A percentile compares a stretch with the other conserved stretches of the same genome.
Conservation (phyloP, 2,113 vertebrate species). For the Prochilodus magdalenae region DNA sequence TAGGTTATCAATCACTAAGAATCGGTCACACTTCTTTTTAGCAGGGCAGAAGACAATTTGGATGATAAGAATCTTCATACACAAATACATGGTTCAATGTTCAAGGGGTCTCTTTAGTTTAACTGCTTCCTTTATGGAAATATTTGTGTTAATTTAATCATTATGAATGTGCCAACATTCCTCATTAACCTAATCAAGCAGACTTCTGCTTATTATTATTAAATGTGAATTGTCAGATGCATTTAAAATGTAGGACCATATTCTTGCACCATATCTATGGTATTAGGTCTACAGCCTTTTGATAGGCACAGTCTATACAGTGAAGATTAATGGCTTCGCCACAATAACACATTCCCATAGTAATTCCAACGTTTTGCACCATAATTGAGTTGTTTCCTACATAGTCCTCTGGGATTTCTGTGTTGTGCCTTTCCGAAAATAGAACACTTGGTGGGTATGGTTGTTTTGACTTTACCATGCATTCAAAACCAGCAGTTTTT, state of each 20-base stretch:
- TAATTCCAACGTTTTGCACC: conserved; percentile 1
- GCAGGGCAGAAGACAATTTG: no score
- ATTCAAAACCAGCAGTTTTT: background rate
- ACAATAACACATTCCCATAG: background rate
- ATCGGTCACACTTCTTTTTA: background rate
- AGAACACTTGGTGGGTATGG: background rate
- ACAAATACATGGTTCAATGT: conserved; percentile 40
- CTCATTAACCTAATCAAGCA: background rate
- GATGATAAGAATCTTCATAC: no score
- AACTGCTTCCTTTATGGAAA: conserved; percentile 29
- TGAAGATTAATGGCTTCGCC: background rate
- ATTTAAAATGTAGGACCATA: background rate
- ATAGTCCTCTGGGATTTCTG: background rate
- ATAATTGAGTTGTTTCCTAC: background rate
- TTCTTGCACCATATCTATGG: background rate
- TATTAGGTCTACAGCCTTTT: background rate
- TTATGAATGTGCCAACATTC: background rate
- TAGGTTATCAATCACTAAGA: background rate
- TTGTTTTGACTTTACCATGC: conserved; percentile 15
- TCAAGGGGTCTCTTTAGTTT: conserved; percentile 29
- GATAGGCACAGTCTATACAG: background rate
- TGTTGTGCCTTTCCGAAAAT: background rate
- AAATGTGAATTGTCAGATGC: background rate
- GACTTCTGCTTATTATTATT: background rate
- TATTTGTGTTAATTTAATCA: conserved; percentile 42